Evolutionary conservation across 2,888 invertebrate genomes (phyloP), one percentile per base, ranked within the genome.

Genomic region (Drosophila vallismaia): DNA sequence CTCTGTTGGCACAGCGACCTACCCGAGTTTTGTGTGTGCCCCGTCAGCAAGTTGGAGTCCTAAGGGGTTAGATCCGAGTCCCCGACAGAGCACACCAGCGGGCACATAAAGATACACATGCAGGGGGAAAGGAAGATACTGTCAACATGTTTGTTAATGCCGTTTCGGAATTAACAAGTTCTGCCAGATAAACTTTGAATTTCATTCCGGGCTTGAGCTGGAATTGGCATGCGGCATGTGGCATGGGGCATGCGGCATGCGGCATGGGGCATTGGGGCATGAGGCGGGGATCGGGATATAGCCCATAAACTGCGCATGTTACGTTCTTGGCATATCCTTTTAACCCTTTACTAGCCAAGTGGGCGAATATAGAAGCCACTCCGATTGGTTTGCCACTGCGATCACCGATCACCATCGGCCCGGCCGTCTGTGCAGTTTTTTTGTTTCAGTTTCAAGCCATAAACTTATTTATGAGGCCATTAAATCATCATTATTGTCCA

Each of bases 401-500:
- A 76, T 74, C 54, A 28, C 28, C 44, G 40, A 48, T 59, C 9
- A 44, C 44, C 44, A 24, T 2, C 44, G 44, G 44, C 44, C 19
- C 19, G 19, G 19, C 3, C 19, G 40, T 42, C 48, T 36, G 40
- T 42, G 40, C 28, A 31, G 50, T 54, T 42, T 42, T 42, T 49
- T 74, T 75, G 81, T 88, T 36, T n/a, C n/a, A 36, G 89, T 87
- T 89, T 72, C 84, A 79, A 81, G 82, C 71, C 89, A 91, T 91
- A 89, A 90, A 91, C 88, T 83, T 90, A 89, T 91, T 90, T 91
- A 91, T 89, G 89, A 79, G 79, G 76, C 84, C 86, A 91, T 91
- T 90, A 91, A 91, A 91, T 91, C 90, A 90, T 91, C 89, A 90
- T 90, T 89, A 90, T 91, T 86, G 82, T 86, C 79, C 71, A 56